Evolutionary conservation across 2,888 invertebrate species (phyloP).

Genomic region (Allygus modestus): DNA sequence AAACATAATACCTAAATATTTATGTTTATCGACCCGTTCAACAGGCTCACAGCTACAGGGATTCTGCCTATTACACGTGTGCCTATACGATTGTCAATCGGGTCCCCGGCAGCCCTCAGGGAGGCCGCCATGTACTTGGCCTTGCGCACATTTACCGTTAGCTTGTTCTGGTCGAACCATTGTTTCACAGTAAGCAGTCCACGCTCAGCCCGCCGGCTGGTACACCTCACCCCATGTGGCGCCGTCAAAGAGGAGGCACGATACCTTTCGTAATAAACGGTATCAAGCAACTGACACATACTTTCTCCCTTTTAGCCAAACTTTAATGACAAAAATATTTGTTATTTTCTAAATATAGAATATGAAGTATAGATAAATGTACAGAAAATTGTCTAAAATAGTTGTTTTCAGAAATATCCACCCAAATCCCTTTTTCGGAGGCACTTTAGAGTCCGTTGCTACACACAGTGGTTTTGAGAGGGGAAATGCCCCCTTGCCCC

Average conservation of each 20-base stretch:
- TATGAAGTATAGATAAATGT: no score
- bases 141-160: neutral
- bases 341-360: no score
- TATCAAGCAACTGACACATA: no score
- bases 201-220: neutral
- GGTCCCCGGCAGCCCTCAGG: neutral
- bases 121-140: conserved; percentile 5
- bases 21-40: neutral
- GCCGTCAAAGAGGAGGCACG: neutral
- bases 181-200: conserved; percentile 7
- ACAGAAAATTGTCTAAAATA: no score
- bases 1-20: neutral
- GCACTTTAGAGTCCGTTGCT: no score
- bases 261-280: no score
- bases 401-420: no score
- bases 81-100: neutral
- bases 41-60: neutral
- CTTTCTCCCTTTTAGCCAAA: no score
- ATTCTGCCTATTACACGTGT: neutral
- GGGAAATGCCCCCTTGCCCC: no score
- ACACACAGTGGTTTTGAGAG: no score
- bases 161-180: conserved; percentile 10
- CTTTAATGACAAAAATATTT: no score
- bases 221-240: neutral
- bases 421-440: no score